Evolutionary conservation across 2,113 vertebrate genomes (phyloP), one percentile per base, ranked within the genome.

Genomic region (Gobiocypris rarus): DNA sequence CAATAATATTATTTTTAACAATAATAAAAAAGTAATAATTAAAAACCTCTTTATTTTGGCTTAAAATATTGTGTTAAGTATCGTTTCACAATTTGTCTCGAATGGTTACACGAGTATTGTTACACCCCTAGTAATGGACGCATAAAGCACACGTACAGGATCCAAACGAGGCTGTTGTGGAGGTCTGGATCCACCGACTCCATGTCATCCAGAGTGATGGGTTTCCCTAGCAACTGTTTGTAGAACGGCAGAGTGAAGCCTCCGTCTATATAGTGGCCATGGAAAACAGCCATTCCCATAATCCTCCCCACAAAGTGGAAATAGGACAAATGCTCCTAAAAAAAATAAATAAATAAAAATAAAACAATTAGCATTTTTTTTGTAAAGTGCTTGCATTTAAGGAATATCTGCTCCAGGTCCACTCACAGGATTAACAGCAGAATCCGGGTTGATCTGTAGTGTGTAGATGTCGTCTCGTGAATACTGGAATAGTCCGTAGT

Each of bases 201-300:
- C 97, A 99, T 99, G 92, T 99, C 97, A 79, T 98, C 98, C 93
- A 99, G 91, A 84, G 97, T 99, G 92, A 99, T 99, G 85, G 97
- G 95, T 92, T 99, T 99, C 59, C 98, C 98, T 69, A 99, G 95
- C 93, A 99, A 90, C 94, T 99, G 97, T 87, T 99, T 99, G 86
- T 99, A 99, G 93, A 99, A 99, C 79, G 98, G 98, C 61, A 99
- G 89, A 0, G 98, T 99, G 89, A 99, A 99, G 88, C 97, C 97
- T 0, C 98, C 98, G 2, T 99, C 97, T 0, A 99, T 99, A 89
- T 99, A 99, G 94, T 99, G 98, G 78, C 98, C 97, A 0, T 99
- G 98, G 91, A 99, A 99, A 87, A 99, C 98, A 1, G 97, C 97
- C 98, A 99, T 98, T 19, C 98, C 98, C 98, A 99, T 99, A 88